Percentiles rank a stretch among this genome's conserved stretches.
These are phyloP conservation scores for Oenanthe melanoleuca DNA, from an alignment of 2,113 vertebrate species.

Conservation along the genomic window DNA sequence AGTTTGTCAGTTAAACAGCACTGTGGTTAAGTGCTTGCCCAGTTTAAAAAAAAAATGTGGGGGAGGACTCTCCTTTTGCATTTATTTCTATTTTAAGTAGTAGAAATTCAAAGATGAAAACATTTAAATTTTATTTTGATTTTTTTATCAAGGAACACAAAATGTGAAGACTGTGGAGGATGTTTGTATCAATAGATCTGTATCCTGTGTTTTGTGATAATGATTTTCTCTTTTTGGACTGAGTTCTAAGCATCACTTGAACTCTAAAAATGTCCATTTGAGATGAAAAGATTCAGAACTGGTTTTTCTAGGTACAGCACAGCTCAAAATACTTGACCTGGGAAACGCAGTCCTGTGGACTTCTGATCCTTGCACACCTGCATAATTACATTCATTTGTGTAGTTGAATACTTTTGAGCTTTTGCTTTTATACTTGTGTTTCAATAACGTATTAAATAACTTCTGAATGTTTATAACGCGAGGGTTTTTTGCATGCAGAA, in stretches of 20 bases:
- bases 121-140: neutral
- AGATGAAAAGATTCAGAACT: neutral
- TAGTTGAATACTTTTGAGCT: neutral
- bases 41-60: neutral
- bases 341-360: neutral
- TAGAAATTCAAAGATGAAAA: neutral
- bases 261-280: neutral
- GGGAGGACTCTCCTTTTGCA: neutral
- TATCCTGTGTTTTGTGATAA: neutral
- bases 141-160: neutral
- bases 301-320: neutral
- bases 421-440: neutral
- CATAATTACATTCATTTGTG: neutral
- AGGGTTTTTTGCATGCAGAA: neutral
- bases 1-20: neutral
- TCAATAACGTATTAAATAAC: neutral
- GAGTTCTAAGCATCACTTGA: neutral
- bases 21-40: neutral
- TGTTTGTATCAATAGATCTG: neutral
- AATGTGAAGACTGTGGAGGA: neutral
- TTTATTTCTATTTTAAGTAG: neutral
- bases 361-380: neutral
- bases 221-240: neutral
- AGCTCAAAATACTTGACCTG: neutral
- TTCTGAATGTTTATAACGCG: neutral